Base-by-base conservation (phyloP, 2,797 vertebrate species). In the Poeciliopsis turneri region DNA sequence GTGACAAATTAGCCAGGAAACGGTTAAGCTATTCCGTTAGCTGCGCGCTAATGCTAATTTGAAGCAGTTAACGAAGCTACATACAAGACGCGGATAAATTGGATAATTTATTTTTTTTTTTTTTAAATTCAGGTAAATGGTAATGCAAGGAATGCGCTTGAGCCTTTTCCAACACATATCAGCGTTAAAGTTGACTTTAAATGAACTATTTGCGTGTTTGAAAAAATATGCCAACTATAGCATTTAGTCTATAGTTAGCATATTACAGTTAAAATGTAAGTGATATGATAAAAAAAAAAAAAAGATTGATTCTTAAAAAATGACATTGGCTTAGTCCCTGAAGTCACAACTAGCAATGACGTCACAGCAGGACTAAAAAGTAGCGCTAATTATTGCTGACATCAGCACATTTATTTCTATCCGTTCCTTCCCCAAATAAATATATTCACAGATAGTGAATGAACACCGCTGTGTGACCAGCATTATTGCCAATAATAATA, bases 1-100 rank as follows among this genome's bases (percentile, higher is more conserved):
- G 61, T 76, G n/a, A 76, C 18, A 64, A 66, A 55, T 53, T 47
- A 76, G 8, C 39, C 30, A 71, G 33, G 5, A 49, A 18, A n/a
- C 28, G 6, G 13, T 53, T 16, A 9, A 43, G 18, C 9, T 11
- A 23, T 20, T 23, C 36, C 8, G 2, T 30, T 66, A 61, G 16
- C 7, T 30, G 11, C 16, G 39, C 13, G 45, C 39, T 53, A 25
- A n/a, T 75, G 51, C 53, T 8, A 28, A 18, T 36, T 66, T 36
- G 18, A 33, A 41, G 66, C 39, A 43, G 6, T 43, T 25, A 13
- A 43, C 9, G 41, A 43, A 69, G 11, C 12, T 43, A 5, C 66
- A 25, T 18, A 36, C 16, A 28, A 28, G 15, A n/a, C 9, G 20
- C 9, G 9, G 8, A 49, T 49, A 53, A 5, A 23, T n/a, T 10